Base-by-base conservation (phyloP, 2,888 invertebrate genomes). In the Beris chalybata region DNA sequence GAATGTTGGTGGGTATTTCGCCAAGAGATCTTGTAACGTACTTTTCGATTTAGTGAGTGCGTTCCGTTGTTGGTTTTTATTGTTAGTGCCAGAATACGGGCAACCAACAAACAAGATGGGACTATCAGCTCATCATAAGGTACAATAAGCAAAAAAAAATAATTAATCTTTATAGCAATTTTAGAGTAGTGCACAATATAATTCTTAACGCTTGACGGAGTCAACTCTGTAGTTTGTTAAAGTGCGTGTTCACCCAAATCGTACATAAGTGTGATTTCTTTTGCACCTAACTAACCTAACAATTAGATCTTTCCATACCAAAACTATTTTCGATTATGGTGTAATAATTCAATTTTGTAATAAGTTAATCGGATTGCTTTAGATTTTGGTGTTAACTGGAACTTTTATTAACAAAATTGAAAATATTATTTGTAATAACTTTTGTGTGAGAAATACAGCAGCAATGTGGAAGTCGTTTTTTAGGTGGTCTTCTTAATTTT, bases 401-500 rank as follows among this genome's bases (percentile, higher is more conserved):
- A 2, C 13, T 13, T 13, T 6, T 13, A 13, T 6, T n/a, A 52
- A 29, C 15, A 15, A 48, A 61, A 67, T 47, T 38, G 64, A 32
- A 64, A 64, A 55, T 64, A 64, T 58, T 64, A 56, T 31, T n/a
- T 32, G 38, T 38, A 48, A 47, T 15, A 47, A 13, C 3, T 22
- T 43, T 56, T 56, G n/a, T 48, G 58, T 48, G 48, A 47, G 44
- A 30, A 48, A 31, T 12, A 59, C 12, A 47, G 43, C 50, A 61
- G 15, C 61, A 50, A 50, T 30, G 32, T 52, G 29, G 52, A 61
- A 61, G 50, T 52, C 50, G 30, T 61, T 61, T 44, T 64, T 69
- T 69, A 70, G 69, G 67, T 69, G 61, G 53, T 69, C 66, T 53
- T 70, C 43, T 70, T 71, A 54, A 65, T 64, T 52, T 74, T 74